A percentile compares a stretch with the other conserved stretches of the same genome.
Conservation (phyloP, 2,113 vertebrate genomes). For the Cyrtonyx montezumae region DNA sequence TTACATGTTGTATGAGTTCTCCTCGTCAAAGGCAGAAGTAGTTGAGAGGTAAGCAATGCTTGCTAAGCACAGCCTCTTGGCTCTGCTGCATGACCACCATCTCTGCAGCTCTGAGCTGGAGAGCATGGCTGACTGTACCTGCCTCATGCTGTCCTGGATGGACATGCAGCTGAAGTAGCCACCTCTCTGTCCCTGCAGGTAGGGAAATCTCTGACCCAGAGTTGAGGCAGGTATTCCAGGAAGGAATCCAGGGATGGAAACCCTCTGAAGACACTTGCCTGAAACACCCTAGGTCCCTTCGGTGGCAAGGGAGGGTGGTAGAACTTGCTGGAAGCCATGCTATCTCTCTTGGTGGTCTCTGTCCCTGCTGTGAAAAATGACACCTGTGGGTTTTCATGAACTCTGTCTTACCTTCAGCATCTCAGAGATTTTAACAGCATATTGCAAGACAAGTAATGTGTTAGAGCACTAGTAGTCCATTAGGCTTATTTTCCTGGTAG, state of each 20-base stretch:
- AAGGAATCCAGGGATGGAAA: neutral
- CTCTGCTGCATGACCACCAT: rapidly evolving
- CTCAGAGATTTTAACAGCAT: rapidly evolving
- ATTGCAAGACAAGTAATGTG: rapidly evolving
- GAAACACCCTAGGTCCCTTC: rapidly evolving
- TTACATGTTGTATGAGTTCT: neutral
- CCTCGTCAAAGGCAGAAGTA: neutral
- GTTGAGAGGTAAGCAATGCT: neutral
- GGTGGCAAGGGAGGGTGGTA: neutral
- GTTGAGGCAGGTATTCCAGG: neutral
- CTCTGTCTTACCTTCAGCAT: rapidly evolving
- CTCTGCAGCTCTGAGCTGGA: rapidly evolving
- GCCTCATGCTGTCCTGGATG: rapidly evolving
- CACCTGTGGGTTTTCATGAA: neutral
- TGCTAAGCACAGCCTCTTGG: neutral
- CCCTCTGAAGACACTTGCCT: neutral
- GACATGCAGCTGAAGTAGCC: rapidly evolving
- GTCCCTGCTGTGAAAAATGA: neutral
- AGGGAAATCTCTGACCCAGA: neutral
- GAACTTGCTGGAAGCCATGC: neutral
- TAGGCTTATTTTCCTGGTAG: neutral
- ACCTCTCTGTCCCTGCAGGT: neutral
- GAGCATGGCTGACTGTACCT: neutral
- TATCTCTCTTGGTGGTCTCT: neutral
- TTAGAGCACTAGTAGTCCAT: neutral